phyloP scores from a whole-genome alignment of 2,888 invertebrate genomes.

The Latrodectus elegans region DNA sequence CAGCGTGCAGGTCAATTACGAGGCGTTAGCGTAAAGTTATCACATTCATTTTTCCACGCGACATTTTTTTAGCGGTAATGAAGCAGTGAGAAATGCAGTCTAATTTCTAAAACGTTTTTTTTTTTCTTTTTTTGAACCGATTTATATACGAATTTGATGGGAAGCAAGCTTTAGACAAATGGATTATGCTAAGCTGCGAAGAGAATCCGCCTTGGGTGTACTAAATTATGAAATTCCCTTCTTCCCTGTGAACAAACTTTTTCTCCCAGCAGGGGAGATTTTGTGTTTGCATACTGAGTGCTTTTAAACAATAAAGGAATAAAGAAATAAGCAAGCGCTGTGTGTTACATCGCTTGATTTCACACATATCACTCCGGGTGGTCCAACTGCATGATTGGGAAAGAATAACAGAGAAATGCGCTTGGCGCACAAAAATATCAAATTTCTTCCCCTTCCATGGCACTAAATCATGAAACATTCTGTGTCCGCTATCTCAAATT shows the following conservation, averaged over 20 bases:
- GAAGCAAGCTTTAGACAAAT: not conserved
- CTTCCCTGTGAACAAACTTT: not conserved
- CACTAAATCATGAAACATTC: conserved; percentile 28
- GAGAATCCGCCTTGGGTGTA: not conserved
- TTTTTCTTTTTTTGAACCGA: no score
- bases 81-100: no score
- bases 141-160: no score
- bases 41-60: no score
- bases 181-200: not conserved
- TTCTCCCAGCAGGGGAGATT: conserved; percentile 25
- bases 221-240: not conserved
- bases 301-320: not conserved
- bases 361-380: conserved; percentile 18
- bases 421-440: conserved; percentile 16
- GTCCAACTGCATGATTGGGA: conserved; percentile 23
- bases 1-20: no score
- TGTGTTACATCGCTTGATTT: conserved; percentile 22
- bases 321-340: not conserved
- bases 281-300: conserved; percentile 28
- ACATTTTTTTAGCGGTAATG: no score
- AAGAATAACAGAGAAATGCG: not conserved
- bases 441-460: conserved; percentile 5
- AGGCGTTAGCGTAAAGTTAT: no score
- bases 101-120: no score
- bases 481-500: conserved; percentile 6